phyloP scores from a whole-genome alignment of 2,888 invertebrate genomes.

The Drosophila demipolita region DNA sequence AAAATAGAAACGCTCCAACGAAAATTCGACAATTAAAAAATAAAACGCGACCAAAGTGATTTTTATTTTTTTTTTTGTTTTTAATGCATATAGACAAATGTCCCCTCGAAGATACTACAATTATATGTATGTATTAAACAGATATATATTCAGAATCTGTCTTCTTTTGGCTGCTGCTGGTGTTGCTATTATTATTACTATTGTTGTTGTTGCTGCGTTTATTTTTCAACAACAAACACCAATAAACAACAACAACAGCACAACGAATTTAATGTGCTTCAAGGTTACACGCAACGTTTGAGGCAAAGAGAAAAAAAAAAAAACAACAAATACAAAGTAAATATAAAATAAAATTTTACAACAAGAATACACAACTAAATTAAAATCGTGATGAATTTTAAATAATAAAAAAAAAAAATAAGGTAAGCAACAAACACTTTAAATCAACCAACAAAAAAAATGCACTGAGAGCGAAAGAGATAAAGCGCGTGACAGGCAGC shows the following conservation, averaged over 20 bases:
- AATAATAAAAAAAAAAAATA: conserved; percentile 59
- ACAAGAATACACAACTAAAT: conserved; percentile 63
- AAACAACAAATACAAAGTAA: conserved; percentile 33
- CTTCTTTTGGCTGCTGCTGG: conserved; percentile 33
- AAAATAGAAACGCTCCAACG: neutral
- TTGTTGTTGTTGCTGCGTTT: conserved; percentile 44
- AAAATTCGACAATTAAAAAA: conserved; percentile 50
- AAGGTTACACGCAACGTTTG: conserved; percentile 68
- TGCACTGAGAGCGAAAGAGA: conserved; percentile 16
- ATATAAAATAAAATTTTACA: conserved; percentile 35
- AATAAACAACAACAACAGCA: conserved; percentile 25
- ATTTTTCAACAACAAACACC: conserved; percentile 42
- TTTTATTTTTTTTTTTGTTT: conserved; percentile 17
- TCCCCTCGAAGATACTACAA: conserved; percentile 32
- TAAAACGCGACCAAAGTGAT: conserved; percentile 23
- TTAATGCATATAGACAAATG: conserved; percentile 9
- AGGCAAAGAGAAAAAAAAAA: conserved; percentile 25
- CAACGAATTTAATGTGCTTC: conserved; percentile 74
- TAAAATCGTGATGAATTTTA: conserved; percentile 78
- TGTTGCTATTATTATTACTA: conserved; percentile 21
- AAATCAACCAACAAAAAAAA: conserved; percentile 25
- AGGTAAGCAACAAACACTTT: conserved; percentile 61
- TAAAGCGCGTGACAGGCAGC: conserved; percentile 5
- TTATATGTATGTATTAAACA: conserved; percentile 36
- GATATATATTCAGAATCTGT: conserved; percentile 51